Evolutionary conservation across 2,113 vertebrate genomes (phyloP).

Genomic region (Megatriorchis doriae): DNA sequence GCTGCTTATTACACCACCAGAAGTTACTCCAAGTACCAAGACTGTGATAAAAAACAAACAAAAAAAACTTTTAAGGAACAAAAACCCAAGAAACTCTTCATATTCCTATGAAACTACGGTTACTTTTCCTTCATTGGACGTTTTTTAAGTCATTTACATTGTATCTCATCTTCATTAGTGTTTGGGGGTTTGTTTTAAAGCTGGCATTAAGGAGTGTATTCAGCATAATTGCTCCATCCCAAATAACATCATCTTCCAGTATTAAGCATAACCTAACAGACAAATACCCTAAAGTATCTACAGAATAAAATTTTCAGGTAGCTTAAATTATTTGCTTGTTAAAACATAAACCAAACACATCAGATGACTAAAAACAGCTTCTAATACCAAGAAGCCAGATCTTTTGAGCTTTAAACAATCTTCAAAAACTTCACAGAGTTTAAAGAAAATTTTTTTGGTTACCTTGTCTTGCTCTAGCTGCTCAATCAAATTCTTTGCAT

Average conservation of each 20-base stretch:
- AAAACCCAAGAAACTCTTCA: not conserved
- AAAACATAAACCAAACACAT: not conserved
- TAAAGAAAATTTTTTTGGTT: constrained; percentile 32
- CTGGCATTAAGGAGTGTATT: not conserved
- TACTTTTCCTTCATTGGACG: not conserved
- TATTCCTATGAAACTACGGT: not conserved
- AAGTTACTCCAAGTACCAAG: not conserved
- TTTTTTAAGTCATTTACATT: not conserved
- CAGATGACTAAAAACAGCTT: not conserved
- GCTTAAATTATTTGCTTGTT: not conserved
- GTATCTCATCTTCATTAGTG: not conserved
- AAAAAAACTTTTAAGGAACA: not conserved
- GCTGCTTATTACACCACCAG: not conserved
- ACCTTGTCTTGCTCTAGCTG: constrained; percentile 99
- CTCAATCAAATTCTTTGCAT: constrained; percentile 95
- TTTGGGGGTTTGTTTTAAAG: not conserved
- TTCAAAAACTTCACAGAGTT: not conserved
- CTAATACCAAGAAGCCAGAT: not conserved
- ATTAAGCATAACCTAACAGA: not conserved
- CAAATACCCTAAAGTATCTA: not conserved
- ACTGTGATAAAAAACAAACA: not conserved
- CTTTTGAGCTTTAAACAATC: not conserved
- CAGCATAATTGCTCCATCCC: not conserved
- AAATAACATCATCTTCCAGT: not conserved
- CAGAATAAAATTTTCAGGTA: not conserved